Percentiles rank a stretch among this genome's conserved stretches.
phyloP scores from a whole-genome alignment of 2,113 vertebrate species.

The Panthera tigris region DNA sequence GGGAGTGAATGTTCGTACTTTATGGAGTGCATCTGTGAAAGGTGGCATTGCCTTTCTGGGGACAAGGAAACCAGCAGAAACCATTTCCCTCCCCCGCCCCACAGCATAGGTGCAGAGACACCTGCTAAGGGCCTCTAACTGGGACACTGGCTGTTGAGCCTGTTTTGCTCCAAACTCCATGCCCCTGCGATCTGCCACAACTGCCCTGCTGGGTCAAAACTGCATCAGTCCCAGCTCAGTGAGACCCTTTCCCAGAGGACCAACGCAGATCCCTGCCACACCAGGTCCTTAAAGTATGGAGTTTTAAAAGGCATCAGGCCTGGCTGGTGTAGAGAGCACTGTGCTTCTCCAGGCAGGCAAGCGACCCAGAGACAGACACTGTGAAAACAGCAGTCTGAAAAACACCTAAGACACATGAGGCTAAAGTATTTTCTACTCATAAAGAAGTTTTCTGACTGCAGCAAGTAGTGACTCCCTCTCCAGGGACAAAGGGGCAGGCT shows the following conservation, averaged over 20 bases:
- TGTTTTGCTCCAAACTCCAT: background rate
- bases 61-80: background rate
- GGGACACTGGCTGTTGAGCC: background rate
- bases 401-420: background rate
- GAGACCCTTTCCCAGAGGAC: background rate
- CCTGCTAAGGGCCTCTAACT: background rate
- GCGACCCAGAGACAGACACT: background rate
- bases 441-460: background rate
- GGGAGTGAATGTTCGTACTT: background rate
- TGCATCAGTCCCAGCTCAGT: background rate
- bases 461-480: background rate
- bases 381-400: background rate
- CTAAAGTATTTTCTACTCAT: background rate
- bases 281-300: background rate
- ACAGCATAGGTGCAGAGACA: background rate
- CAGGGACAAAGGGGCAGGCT: background rate
- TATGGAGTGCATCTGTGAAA: background rate
- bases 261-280: background rate
- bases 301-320: background rate
- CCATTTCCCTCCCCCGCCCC: background rate
- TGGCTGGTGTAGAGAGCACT: background rate
- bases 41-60: background rate
- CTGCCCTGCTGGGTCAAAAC: background rate
- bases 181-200: background rate
- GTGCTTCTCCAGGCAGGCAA: background rate